These are phyloP conservation scores for Pediacus dermestoides DNA, from an alignment of 2,888 invertebrate genomes.

Conservation along the genomic window DNA sequence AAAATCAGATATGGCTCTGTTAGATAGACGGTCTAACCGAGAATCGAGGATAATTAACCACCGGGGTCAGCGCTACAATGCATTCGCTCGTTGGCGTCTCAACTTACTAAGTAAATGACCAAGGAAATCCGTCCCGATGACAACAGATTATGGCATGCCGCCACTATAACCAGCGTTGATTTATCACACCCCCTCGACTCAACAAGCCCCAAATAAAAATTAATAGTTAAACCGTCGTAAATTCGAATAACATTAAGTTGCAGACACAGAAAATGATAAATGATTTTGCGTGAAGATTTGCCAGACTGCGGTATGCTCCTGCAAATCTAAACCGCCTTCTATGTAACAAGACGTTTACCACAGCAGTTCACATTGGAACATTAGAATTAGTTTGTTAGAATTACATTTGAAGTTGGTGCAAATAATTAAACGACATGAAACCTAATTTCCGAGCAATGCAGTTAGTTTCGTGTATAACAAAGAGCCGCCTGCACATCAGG, in stretches of 20 bases:
- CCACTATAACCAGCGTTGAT: too few relatives aligned
- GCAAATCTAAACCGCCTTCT: too few relatives aligned
- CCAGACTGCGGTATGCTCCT: neutral
- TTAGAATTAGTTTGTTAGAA: constrained; percentile 1
- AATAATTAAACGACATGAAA: constrained; percentile 1
- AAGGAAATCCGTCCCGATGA: constrained; percentile 2
- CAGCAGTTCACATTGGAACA: neutral
- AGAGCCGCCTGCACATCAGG: too few relatives aligned
- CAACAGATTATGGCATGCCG: constrained; percentile 5
- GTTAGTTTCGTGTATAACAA: too few relatives aligned
- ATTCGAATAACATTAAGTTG: too few relatives aligned
- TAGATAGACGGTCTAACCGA: constrained; percentile 13
- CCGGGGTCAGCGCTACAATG: constrained; percentile 11
- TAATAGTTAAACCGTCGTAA: too few relatives aligned
- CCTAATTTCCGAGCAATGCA: too few relatives aligned
- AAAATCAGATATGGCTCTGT: constrained; percentile 28
- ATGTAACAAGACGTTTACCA: constrained; percentile 3
- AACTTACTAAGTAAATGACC: constrained; percentile 2
- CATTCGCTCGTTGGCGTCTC: constrained; percentile 2
- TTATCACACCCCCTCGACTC: too few relatives aligned
- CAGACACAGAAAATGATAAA: too few relatives aligned
- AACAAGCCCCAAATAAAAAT: too few relatives aligned
- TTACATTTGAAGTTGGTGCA: constrained; percentile 1
- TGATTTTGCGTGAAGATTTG: neutral
- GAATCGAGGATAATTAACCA: constrained; percentile 15